These are phyloP conservation scores for Lasioglossum figueresi DNA, from an alignment of 2,888 invertebrate species.

Conservation along the genomic window DNA sequence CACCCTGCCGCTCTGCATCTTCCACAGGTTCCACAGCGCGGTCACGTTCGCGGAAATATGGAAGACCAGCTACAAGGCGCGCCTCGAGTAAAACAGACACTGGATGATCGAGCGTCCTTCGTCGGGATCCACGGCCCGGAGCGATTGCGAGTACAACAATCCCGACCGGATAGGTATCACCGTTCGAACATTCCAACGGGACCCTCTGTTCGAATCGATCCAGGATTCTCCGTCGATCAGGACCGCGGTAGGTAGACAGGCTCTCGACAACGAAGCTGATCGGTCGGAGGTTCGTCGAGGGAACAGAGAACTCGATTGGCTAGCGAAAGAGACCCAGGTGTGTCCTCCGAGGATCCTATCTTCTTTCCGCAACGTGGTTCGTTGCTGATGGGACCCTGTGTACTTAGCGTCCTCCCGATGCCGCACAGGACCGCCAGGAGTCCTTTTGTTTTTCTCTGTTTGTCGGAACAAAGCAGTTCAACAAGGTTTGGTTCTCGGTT, in stretches of 20 bases:
- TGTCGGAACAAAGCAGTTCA: constrained; percentile 20
- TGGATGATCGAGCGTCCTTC: background rate
- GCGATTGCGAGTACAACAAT: constrained; percentile 25
- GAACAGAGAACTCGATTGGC: constrained; percentile 33
- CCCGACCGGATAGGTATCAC: constrained; percentile 5
- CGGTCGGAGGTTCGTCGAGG: constrained; percentile 23
- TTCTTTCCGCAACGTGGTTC: background rate
- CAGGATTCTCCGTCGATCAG: background rate
- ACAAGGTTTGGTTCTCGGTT: constrained; percentile 32
- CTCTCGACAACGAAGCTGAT: constrained; percentile 18
- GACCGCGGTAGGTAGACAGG: background rate
- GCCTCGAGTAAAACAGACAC: constrained; percentile 89
- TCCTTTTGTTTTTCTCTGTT: constrained; percentile 44
- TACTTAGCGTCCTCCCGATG: constrained; percentile 19
- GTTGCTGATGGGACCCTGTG: background rate
- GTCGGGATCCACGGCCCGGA: constrained; percentile 58
- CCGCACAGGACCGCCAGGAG: constrained; percentile 36
- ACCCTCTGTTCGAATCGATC: background rate
- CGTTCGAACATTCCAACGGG: constrained; percentile 6
- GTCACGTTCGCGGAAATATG: constrained; percentile 97
- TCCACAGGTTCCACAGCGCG: constrained; percentile 98
- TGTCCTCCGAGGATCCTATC: background rate
- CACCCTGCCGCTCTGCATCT: constrained; percentile 96
- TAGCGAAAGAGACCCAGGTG: background rate
- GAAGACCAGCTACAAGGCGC: constrained; percentile 97